Conservation (phyloP, 2,888 invertebrate species). For the Nephrotoma flavescens region DNA sequence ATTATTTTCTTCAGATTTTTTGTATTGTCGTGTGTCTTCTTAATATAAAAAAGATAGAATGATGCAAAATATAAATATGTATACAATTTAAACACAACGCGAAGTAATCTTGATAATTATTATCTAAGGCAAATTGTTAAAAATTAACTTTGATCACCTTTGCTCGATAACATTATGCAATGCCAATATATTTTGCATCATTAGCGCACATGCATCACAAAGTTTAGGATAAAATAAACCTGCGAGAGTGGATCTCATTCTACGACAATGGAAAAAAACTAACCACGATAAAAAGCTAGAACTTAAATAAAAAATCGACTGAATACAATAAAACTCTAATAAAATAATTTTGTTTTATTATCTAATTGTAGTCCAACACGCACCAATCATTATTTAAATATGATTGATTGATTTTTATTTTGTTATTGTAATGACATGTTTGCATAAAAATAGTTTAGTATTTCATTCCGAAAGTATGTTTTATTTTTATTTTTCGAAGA, state of each 20-base stretch:
- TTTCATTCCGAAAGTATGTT: neutral
- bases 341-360: neutral
- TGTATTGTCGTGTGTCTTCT: neutral
- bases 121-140: neutral
- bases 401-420: neutral
- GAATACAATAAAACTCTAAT: neutral
- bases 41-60: neutral
- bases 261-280: neutral
- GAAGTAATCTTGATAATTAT: neutral
- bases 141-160: neutral
- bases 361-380: neutral
- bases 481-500: neutral
- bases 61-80: neutral
- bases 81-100: neutral
- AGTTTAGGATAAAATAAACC: too few relatives aligned
- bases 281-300: neutral
- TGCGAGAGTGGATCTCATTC: too few relatives aligned
- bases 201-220: too few relatives aligned
- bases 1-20: neutral
- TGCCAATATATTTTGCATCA: too few relatives aligned
- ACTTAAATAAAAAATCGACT: neutral
- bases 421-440: neutral
- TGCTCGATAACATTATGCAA: too few relatives aligned
- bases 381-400: neutral
- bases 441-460: neutral